Conservation (phyloP, 2,113 vertebrate genomes). For the Hypocryptadius cinnamomeus region DNA sequence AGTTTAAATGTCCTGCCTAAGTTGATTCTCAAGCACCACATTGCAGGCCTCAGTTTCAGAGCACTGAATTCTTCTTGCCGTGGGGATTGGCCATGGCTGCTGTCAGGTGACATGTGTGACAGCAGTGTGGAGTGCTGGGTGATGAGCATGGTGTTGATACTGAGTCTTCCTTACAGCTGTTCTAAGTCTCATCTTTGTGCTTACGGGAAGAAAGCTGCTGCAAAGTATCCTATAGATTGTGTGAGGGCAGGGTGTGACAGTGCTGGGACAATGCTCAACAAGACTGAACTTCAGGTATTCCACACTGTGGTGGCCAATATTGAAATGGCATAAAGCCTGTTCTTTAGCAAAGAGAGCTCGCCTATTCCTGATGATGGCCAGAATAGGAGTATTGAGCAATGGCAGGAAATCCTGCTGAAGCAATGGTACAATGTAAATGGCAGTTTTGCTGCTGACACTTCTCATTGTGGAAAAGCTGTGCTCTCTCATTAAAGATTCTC, state of each 20-base stretch:
- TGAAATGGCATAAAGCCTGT: neutral
- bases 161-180: neutral
- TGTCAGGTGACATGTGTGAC: neutral
- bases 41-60: neutral
- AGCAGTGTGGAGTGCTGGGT: neutral
- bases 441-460: neutral
- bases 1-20: neutral
- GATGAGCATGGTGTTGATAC: neutral
- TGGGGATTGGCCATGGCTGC: neutral
- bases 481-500: neutral
- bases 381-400: neutral
- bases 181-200: neutral
- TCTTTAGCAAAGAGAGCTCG: neutral
- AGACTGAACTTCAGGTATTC: neutral
- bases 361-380: neutral
- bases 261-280: neutral
- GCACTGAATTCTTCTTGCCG: neutral
- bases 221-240: neutral
- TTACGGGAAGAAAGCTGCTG: neutral
- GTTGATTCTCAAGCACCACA: neutral
- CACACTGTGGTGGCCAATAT: neutral
- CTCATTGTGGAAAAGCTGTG: neutral
- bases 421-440: neutral
- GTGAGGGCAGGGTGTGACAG: neutral
- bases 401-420: neutral